Evolutionary conservation across 2,113 vertebrate genomes (phyloP), one percentile per base, ranked within the genome.

Genomic region (Tetrax tetrax): DNA sequence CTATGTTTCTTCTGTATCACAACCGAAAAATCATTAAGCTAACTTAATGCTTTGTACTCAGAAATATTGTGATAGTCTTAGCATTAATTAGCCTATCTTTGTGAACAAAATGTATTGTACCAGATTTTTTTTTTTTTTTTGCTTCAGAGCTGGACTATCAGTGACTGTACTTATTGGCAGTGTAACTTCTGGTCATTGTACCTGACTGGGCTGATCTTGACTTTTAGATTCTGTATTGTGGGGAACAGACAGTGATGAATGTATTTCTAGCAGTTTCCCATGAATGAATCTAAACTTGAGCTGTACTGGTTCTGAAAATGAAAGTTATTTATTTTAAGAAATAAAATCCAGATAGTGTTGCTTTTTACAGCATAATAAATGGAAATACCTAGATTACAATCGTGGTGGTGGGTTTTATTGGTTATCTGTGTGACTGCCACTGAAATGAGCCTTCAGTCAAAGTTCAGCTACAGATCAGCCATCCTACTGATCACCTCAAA

Each of bases 301-400:
- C 96, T 98, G 95, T 98, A 97, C 94, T 97, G 93, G 97, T 98
- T 98, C 97, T 97, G 97, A 97, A 98, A 97, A 96, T 94, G 97
- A 97, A 96, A 94, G 96, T 95, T 97, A 97, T 97, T 98, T 98
- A 98, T 98, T 98, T 98, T 98, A 97, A 98, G 97, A 97, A 97
- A 95, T 95, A 97, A 97, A 98, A 97, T 98, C 97, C 94, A 97
- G 93, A 95, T 97, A 98, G 97, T 96, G 81, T 98, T 98, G 98
- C 98, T 97, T 98, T 98, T 97, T 98, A 98, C 94, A 96, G 97
- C 92, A 54, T 97, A 98, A 98, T 98, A 98, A 98, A 98, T 90
- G 97, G 83, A 95, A 97, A 97, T 97, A 97, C 94, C 72, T 84
- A 97, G 95, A 85, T 89, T 71, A 7, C 60, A 31, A 13, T 38